Evolutionary conservation across 2,888 invertebrate species (phyloP), one percentile per base, ranked within the genome.

Genomic region (Aphrophora alni): DNA sequence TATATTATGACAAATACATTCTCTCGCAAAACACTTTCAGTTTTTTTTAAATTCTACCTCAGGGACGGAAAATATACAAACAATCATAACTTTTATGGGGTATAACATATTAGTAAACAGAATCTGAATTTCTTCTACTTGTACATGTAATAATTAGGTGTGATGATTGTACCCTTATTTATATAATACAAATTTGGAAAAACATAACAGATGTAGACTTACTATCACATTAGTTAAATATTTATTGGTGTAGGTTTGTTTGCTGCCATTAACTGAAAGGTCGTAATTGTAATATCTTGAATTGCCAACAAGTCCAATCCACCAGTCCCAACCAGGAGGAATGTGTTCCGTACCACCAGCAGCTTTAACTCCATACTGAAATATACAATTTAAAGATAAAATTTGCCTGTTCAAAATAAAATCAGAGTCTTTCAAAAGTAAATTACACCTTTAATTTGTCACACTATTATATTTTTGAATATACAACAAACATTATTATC

Each of bases 271-370:
- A 84, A 96, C 92, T 0, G 95, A 96, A 72, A 98, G 88, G 0
- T 93, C 93, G 87, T 97, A 98, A 89, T 97, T 93, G 88, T 97
- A 98, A 88, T 98, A 98, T n/a, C 91, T 92, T 0, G 97, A 97
- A 88, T 98, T 98, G 38, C 97, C 97, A 82, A 96, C 92, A 59
- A 98, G 90, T 0, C 95, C 98, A 86, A 93, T 91, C 95, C 98
- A 98, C 87, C 93, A 92, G 82, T 93, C 91, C 95, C 97, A 98
- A 0, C 98, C 98, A 0, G 90, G 90, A 0, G 98, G 98, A 0
- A 97, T 90, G 83, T 92, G 90, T 14, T 89, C 87, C 0, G 92
- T 90, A 0, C 94, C 94, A 3, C 94, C 94, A 0, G 90, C 89
- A 0, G 85, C 85, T 76, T 87, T 86, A 0, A 86, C 85, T 0